Conservation (phyloP, 2,797 vertebrate genomes). For the Pyrocephalus nanus region DNA sequence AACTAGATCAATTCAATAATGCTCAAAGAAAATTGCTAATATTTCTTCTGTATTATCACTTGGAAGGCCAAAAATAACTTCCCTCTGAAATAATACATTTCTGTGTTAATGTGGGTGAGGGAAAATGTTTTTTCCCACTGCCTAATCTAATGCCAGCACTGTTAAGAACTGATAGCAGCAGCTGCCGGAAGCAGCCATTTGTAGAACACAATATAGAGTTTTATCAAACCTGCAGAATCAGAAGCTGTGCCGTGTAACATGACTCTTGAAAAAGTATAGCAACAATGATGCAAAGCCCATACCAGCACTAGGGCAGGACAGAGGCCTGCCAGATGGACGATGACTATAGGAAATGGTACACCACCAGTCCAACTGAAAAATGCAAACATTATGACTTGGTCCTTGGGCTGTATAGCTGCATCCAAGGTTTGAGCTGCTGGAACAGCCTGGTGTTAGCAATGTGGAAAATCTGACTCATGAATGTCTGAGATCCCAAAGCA, state of each 20-base stretch:
- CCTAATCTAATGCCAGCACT: not conserved
- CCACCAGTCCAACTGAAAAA: not conserved
- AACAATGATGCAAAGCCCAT: not conserved
- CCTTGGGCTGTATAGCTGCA: not conserved
- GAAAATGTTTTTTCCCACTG: not conserved
- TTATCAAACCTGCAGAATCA: not conserved
- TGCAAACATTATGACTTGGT: not conserved
- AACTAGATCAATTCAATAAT: not conserved
- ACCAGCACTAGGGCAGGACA: not conserved
- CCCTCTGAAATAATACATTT: not conserved
- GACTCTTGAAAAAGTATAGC: not conserved
- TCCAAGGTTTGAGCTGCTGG: not conserved
- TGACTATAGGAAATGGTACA: not conserved
- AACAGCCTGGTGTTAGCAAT: not conserved
- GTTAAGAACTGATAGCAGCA: conserved; percentile 2
- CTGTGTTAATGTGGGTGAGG: not conserved
- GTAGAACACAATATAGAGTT: not conserved
- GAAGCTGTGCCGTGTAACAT: not conserved
- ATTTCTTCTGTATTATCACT: not conserved
- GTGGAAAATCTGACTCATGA: conserved; percentile 6
- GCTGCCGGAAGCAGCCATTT: not conserved
- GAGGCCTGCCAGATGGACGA: not conserved
- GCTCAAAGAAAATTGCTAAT: not conserved
- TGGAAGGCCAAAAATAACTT: not conserved
- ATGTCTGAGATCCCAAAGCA: not conserved